Conservation (phyloP, 2,888 invertebrate genomes). For the Trachelus tabidus region DNA sequence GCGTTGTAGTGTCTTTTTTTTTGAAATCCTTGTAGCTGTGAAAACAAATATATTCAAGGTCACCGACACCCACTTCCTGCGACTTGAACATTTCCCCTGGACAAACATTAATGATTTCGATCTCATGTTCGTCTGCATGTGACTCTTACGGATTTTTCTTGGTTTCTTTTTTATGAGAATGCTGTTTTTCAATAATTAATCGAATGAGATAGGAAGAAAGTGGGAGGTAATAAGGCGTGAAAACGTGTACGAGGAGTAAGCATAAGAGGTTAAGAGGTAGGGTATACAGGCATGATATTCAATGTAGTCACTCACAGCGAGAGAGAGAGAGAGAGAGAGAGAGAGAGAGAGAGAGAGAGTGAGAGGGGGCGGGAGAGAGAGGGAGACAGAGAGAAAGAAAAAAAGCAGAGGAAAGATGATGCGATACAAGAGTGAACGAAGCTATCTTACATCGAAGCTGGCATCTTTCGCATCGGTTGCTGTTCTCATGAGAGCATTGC, state of each 20-base stretch:
- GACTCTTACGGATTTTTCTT: neutral
- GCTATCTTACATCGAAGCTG: conserved; percentile 42
- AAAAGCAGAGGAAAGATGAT: conserved; percentile 29
- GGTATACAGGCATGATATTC: neutral
- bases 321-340: no score
- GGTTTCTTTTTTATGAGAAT: neutral
- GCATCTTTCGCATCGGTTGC: conserved; percentile 24
- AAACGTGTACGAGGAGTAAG: neutral
- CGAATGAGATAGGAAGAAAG: neutral
- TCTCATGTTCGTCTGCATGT: neutral
- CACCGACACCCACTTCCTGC: neutral
- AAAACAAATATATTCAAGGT: neutral
- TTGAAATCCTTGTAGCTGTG: neutral
- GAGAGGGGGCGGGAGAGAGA: no score
- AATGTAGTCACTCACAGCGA: neutral
- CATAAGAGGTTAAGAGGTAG: neutral
- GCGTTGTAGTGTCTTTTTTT: neutral
- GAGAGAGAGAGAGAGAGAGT: no score
- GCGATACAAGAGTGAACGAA: conserved; percentile 44
- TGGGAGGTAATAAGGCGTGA: neutral
- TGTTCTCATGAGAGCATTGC: neutral
- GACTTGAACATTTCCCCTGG: neutral
- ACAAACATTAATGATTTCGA: neutral
- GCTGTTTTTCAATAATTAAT: neutral
- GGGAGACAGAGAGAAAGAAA: neutral